Conservation (phyloP, 1,140 invertebrate species). For the Calephelis nemesis region DNA sequence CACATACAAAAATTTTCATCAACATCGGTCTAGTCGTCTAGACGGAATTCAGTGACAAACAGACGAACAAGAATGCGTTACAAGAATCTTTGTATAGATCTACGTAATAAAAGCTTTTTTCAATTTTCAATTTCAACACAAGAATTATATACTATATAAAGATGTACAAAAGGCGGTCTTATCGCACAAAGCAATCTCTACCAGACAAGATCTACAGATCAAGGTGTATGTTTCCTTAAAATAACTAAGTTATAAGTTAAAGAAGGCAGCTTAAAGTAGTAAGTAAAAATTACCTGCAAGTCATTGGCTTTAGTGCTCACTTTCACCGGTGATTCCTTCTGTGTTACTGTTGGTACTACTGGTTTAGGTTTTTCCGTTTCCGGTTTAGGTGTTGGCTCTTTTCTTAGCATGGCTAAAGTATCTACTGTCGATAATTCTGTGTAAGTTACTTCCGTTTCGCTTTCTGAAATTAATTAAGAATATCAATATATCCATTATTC, state of each 20-base stretch:
- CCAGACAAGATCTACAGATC: too few relatives aligned
- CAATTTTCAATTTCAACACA: too few relatives aligned
- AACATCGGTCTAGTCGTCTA: too few relatives aligned
- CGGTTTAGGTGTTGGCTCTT: conserved; percentile 24
- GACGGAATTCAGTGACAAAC: too few relatives aligned
- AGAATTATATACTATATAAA: too few relatives aligned
- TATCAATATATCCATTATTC: background rate
- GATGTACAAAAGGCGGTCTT: too few relatives aligned
- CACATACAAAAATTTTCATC: too few relatives aligned
- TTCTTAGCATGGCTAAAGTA: conserved; percentile 32
- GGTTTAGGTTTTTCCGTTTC: conserved; percentile 12
- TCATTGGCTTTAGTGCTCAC: background rate
- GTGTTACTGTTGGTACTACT: background rate
- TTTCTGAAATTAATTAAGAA: conserved; percentile 45
- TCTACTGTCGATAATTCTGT: conserved; percentile 52
- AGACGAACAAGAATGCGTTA: too few relatives aligned
- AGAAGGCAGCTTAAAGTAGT: background rate
- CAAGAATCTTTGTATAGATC: too few relatives aligned
- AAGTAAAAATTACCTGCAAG: background rate
- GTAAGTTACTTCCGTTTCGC: conserved; percentile 47
- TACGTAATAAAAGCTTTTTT: too few relatives aligned
- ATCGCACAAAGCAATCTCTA: too few relatives aligned
- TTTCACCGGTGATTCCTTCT: conserved; percentile 8
- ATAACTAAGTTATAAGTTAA: background rate
- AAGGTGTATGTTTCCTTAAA: background rate